Evolutionary conservation across 2,888 invertebrate genomes (phyloP), one percentile per base, ranked within the genome.

Genomic region (Eristalis intricaria): DNA sequence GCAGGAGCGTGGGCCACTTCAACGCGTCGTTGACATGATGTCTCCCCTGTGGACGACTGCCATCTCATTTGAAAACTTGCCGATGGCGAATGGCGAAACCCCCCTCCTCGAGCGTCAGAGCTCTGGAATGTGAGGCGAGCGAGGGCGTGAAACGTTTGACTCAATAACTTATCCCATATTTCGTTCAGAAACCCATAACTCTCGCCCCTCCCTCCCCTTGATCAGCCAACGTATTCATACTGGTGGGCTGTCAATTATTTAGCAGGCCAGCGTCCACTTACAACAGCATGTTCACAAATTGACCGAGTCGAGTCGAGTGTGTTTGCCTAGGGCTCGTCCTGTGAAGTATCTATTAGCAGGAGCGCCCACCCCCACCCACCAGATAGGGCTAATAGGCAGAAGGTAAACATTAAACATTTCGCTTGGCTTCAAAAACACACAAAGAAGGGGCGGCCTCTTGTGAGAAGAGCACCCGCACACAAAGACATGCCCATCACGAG

Each of bases 361-460:
- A 13, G 56, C 50, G 64, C 74, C 65, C 2, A 4, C n/a, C 19
- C 1, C 19, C 50, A 5, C 19, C 50, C 8, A 19, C 66, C 70
- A 83, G 69, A 75, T 68, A 84, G 58, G 68, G 43, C 75, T 87
- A 76, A 87, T 87, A 26, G 84, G 75, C 78, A 65, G 60, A 74
- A 65, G 70, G 69, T 82, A 86, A 86, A 86, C 74, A 86, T 82
- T 83, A 86, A 86, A 82, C 74, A 86, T 82, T 83, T 73, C 61
- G 77, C 63, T 83, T 74, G 26, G 19, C 69, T 76, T 60, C 71
- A 68, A 63, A 73, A 73, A 23, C 66, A 43, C 58, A 60, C 38
- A 61, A 2, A 26, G 58, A 50, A 22, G 70, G 35, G 22, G 32
- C 19, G 26, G 15, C 4, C 23, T 4, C 60, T 60, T 15, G 60